A percentile compares a stretch with the other conserved stretches of the same genome.
phyloP scores from a whole-genome alignment of 2,113 vertebrate species.

The Chionodraco myersi region DNA sequence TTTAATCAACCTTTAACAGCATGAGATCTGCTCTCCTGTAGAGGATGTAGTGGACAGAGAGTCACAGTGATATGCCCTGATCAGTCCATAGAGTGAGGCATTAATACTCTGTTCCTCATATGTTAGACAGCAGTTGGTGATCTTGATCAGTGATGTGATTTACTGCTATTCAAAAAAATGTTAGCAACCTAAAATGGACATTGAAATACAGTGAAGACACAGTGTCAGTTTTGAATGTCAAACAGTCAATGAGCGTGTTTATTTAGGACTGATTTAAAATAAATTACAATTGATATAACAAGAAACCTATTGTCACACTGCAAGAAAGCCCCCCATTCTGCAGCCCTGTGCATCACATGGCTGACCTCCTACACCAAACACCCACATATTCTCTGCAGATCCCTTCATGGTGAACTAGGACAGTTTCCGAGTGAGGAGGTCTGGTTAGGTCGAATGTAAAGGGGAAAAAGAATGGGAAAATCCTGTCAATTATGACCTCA shows the following conservation, averaged over 20 bases:
- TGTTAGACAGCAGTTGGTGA: not conserved
- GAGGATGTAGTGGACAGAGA: not conserved
- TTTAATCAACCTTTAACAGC: not conserved
- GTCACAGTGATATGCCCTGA: not conserved
- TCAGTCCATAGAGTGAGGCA: not conserved
- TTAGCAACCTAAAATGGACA: not conserved
- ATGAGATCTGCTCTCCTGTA: not conserved
- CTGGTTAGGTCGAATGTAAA: conserved; percentile 26
- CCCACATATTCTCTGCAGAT: conserved; percentile 28
- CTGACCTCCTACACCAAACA: conserved; percentile 6
- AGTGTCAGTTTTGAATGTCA: no score
- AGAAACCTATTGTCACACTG: conserved; percentile 19
- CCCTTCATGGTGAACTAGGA: conserved; percentile 23
- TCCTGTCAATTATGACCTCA: conserved; percentile 76
- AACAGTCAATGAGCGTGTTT: no score
- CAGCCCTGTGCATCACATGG: conserved; percentile 14
- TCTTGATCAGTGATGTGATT: not conserved
- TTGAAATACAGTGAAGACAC: not conserved
- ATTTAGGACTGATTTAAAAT: not conserved
- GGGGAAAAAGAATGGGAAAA: conserved; percentile 38
- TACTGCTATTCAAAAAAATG: no score
- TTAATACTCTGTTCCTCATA: not conserved
- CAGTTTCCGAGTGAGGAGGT: conserved; percentile 24
- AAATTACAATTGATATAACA: conserved; percentile 7
- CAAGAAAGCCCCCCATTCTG: conserved; percentile 43